A percentile compares a stretch with the other conserved stretches of the same genome.
Conservation (phyloP, 2,113 vertebrate species). For the Proterorhinus semilunaris region DNA sequence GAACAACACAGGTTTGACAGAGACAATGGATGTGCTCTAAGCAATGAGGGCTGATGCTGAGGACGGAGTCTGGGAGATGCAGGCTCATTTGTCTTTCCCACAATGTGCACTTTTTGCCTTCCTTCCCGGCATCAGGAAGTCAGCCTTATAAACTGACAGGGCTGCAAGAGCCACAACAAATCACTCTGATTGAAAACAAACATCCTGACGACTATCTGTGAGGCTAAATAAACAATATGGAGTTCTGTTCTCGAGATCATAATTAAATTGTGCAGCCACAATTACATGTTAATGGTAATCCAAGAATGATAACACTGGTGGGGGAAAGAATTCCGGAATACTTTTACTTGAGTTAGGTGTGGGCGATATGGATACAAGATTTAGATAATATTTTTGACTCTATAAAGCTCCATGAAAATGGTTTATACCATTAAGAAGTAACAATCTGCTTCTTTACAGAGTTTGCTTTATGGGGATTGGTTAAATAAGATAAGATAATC, state of each 20-base stretch:
- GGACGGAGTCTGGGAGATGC: slow-evolving; percentile 30
- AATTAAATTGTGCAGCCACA: not conserved
- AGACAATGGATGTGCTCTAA: slow-evolving; percentile 31
- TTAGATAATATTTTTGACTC: too few relatives aligned
- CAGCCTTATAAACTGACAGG: slow-evolving; percentile 29
- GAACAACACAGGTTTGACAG: slow-evolving; percentile 27
- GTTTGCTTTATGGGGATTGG: too few relatives aligned
- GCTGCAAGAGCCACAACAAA: slow-evolving; percentile 49
- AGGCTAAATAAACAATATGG: not conserved
- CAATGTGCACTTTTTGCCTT: slow-evolving; percentile 42
- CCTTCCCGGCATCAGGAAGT: slow-evolving; percentile 8
- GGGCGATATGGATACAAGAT: too few relatives aligned
- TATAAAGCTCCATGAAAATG: too few relatives aligned
- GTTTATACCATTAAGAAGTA: too few relatives aligned
- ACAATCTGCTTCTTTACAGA: too few relatives aligned
- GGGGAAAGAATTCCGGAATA: not conserved
- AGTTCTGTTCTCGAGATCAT: not conserved
- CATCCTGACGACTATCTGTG: slow-evolving; percentile 11
- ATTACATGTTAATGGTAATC: not conserved
- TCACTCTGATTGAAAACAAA: slow-evolving; percentile 15
- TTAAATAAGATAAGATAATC: too few relatives aligned
- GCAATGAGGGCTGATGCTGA: slow-evolving; percentile 44
- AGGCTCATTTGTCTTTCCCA: slow-evolving; percentile 57
- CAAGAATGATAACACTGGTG: not conserved
- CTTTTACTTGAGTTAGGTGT: not conserved